phyloP scores from a whole-genome alignment of 2,797 vertebrate species.

The Sebastes taczanowskii region DNA sequence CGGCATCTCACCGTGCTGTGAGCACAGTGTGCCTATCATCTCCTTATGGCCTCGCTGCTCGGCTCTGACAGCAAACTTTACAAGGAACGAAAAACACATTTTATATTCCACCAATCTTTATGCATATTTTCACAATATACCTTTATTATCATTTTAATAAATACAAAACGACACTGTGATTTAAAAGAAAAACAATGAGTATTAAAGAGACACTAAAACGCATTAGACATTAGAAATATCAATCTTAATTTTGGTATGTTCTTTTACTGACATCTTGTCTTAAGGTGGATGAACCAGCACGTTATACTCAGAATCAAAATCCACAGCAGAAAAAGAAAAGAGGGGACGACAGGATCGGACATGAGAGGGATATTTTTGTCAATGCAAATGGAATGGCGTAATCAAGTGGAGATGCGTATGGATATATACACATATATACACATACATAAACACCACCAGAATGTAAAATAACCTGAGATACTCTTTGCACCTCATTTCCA shows the following conservation, averaged over 20 bases:
- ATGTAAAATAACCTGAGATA: conserved; percentile 90
- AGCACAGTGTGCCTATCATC: conserved; percentile 55
- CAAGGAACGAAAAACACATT: conserved; percentile 74
- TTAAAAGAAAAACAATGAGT: conserved; percentile 82
- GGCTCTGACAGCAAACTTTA: conserved; percentile 71
- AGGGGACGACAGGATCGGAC: conserved; percentile 65
- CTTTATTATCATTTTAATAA: conserved; percentile 90
- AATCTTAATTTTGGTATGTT: conserved; percentile 87
- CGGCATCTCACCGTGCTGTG: conserved; percentile 40
- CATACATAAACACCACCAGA: conserved; percentile 84
- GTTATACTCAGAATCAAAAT: conserved; percentile 73
- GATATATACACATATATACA: conserved; percentile 85
- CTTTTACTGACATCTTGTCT: conserved; percentile 85
- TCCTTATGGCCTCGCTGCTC: conserved; percentile 72
- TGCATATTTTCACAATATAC: conserved; percentile 91
- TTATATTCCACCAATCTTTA: conserved; percentile 83
- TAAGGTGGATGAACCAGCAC: conserved; percentile 81
- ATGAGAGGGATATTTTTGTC: conserved; percentile 67
- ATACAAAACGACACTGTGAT: conserved; percentile 89
- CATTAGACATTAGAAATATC: conserved; percentile 85
- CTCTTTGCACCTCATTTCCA: conserved; percentile 88
- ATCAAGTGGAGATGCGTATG: conserved; percentile 83
- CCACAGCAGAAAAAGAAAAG: conserved; percentile 68
- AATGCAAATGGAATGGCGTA: conserved; percentile 77
- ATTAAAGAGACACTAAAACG: conserved; percentile 86